Percentiles rank a stretch among this genome's conserved stretches.
phyloP scores from a whole-genome alignment of 2,113 vertebrate species.

The Cebus imitator region DNA sequence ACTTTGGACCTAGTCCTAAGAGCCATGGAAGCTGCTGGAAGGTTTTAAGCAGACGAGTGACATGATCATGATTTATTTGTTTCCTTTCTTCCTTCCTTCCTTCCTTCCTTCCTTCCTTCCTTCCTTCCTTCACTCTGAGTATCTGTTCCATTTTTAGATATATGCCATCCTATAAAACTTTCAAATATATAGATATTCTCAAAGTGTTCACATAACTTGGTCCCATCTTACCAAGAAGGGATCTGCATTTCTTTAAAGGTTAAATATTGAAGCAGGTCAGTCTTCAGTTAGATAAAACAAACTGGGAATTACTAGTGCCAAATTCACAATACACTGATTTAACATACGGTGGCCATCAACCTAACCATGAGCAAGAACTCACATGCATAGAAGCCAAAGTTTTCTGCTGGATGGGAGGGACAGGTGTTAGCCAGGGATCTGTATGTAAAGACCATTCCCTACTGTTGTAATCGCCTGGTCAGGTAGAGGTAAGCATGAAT shows the following conservation, averaged over 20 bases:
- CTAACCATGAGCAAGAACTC: constrained; percentile 13
- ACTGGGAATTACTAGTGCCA: not conserved
- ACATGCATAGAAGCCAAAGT: not conserved
- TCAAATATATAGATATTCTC: constrained; percentile 14
- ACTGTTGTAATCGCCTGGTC: constrained; percentile 51
- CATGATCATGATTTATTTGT: not conserved
- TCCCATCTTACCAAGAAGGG: not conserved
- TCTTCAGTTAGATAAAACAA: constrained; percentile 43
- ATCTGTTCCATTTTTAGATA: not conserved
- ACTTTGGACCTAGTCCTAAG: not conserved
- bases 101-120: too few relatives aligned
- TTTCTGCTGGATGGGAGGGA: not conserved
- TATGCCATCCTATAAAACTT: not conserved
- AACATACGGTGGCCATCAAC: not conserved
- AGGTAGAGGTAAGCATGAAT: constrained; percentile 51
- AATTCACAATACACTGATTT: constrained; percentile 7
- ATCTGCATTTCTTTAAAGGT: constrained; percentile 24
- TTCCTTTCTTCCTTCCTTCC: too few relatives aligned
- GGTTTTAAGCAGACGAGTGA: not conserved
- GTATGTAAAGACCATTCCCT: constrained; percentile 40
- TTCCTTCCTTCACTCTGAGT: not conserved
- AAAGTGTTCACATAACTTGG: not conserved
- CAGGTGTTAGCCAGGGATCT: not conserved
- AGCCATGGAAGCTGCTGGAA: not conserved
- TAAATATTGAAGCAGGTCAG: constrained; percentile 13